Evolutionary conservation across 2,797 vertebrate species (phyloP).

Genomic region (Falco naumanni): DNA sequence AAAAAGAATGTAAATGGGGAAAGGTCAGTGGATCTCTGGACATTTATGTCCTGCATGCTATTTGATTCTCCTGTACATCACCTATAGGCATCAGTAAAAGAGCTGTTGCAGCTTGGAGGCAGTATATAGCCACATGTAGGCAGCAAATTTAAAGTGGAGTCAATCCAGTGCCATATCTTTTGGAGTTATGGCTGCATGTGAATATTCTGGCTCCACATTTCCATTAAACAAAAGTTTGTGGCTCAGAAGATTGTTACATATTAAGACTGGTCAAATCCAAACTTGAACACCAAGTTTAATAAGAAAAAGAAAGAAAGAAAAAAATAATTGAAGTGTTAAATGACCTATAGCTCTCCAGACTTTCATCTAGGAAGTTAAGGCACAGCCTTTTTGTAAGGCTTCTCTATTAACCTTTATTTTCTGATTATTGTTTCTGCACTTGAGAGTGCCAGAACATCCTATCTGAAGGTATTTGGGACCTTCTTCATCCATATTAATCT

Average conservation of each 20-base stretch:
- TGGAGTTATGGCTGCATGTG: background rate
- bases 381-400: background rate
- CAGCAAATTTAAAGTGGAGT: background rate
- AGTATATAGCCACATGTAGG: background rate
- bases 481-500: background rate
- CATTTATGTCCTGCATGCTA: background rate
- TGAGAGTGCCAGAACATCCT: background rate
- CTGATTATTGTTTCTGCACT: background rate
- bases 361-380: background rate
- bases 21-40: constrained; percentile 1
- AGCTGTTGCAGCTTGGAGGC: constrained; percentile 14
- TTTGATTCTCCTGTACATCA: background rate
- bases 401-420: background rate
- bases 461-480: background rate
- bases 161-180: background rate
- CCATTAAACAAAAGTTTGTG: background rate
- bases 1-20: background rate
- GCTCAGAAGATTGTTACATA: background rate
- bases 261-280: background rate
- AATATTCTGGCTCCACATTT: background rate
- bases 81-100: background rate
- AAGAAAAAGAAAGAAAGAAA: no score
- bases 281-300: background rate
- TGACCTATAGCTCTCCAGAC: background rate
- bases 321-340: background rate